These are phyloP conservation scores for Anguilla pacifica DNA, from an alignment of 2,797 vertebrate genomes.

Conservation along the genomic window DNA sequence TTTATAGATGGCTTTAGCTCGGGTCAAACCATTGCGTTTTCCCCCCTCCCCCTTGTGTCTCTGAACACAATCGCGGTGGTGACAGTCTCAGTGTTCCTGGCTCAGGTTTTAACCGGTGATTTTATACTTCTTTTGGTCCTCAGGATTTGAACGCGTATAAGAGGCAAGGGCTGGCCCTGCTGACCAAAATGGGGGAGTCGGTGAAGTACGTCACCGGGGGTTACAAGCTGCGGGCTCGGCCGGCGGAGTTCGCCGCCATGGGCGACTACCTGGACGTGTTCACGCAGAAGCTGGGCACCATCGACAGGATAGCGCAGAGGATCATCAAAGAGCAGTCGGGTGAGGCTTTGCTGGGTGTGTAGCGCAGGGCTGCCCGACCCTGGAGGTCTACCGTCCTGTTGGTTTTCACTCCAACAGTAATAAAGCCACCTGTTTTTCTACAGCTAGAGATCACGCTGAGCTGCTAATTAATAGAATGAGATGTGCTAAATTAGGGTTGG, in stretches of 20 bases:
- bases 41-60: background rate
- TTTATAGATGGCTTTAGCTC: background rate
- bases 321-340: slow-evolving; percentile 97
- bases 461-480: too few relatives aligned
- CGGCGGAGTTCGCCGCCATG: slow-evolving; percentile 87
- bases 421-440: too few relatives aligned
- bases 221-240: slow-evolving; percentile 89
- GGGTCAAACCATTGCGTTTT: background rate
- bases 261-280: slow-evolving; percentile 93
- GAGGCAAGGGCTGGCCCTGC: slow-evolving; percentile 89
- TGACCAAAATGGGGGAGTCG: slow-evolving; percentile 91
- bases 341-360: slow-evolving; percentile 54
- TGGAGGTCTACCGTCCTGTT: too few relatives aligned
- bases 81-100: background rate
- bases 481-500: too few relatives aligned
- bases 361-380: too few relatives aligned
- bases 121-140: background rate
- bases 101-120: background rate
- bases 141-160: slow-evolving; percentile 92
- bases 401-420: too few relatives aligned
- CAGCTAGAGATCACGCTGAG: too few relatives aligned
- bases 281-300: slow-evolving; percentile 92
- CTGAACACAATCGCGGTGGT: background rate
- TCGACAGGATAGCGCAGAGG: slow-evolving; percentile 94
- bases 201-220: slow-evolving; percentile 92